Conservation (phyloP, 2,113 vertebrate species). For the Pampusana beccarii region DNA sequence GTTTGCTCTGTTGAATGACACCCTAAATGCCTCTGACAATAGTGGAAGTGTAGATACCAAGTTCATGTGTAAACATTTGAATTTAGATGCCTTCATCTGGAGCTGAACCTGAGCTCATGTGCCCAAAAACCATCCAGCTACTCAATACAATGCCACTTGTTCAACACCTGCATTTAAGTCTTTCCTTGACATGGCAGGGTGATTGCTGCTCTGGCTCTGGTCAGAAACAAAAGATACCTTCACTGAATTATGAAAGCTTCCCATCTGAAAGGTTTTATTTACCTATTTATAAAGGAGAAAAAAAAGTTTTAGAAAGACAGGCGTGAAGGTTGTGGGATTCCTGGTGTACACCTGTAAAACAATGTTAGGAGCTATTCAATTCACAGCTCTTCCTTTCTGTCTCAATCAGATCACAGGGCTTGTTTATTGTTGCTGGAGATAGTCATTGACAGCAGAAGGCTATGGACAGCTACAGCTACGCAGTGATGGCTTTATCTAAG, state of each 20-base stretch:
- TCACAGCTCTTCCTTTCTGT: background rate
- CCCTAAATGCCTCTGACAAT: background rate
- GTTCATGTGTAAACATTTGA: background rate
- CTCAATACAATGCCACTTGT: background rate
- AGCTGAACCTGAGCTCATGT: background rate
- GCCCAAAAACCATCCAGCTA: background rate
- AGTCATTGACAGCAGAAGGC: background rate
- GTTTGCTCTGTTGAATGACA: background rate
- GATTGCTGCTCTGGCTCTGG: background rate
- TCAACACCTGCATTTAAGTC: background rate
- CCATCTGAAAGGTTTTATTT: background rate
- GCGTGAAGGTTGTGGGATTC: background rate
- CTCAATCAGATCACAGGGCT: fast-evolving
- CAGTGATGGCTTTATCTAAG: background rate
- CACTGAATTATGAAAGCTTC: background rate
- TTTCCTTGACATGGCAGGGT: background rate
- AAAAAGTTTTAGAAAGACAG: background rate
- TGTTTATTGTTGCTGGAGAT: background rate
- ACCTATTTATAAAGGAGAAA: background rate
- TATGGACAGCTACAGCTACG: background rate
- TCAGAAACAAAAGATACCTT: background rate
- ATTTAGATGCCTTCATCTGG: background rate
- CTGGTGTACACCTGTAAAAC: background rate
- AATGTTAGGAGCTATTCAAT: background rate
- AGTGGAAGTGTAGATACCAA: background rate